phyloP scores from a whole-genome alignment of 2,113 vertebrate genomes.

The Fulica atra region DNA sequence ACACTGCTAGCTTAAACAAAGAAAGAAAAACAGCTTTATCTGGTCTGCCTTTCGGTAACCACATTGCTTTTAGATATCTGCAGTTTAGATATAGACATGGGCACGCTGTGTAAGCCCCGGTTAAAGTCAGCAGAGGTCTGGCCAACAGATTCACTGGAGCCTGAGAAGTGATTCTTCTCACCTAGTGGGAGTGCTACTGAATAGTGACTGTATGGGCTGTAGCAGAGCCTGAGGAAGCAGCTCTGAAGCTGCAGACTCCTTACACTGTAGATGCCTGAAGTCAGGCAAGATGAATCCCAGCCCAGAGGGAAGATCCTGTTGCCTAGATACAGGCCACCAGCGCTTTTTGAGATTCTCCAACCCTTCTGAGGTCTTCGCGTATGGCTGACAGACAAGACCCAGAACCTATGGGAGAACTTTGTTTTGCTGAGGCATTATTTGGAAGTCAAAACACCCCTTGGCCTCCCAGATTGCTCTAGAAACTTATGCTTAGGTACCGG shows the following conservation, averaged over 20 bases:
- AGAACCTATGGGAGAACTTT: neutral
- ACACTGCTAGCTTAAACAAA: neutral
- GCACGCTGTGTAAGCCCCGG: rapidly evolving
- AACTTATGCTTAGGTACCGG: neutral
- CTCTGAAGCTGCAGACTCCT: neutral
- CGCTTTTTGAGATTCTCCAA: neutral
- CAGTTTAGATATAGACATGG: neutral
- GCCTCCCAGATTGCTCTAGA: neutral
- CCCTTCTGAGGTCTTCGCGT: neutral
- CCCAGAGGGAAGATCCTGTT: neutral
- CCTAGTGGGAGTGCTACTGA: neutral
- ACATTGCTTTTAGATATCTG: neutral
- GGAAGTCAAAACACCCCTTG: rapidly evolving
- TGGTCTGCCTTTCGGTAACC: neutral
- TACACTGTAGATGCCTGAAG: neutral
- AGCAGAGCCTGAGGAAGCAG: neutral
- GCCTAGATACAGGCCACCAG: neutral
- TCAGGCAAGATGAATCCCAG: neutral
- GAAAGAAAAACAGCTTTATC: neutral
- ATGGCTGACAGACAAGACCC: neutral
- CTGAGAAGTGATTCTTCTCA: neutral
- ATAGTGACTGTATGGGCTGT: neutral
- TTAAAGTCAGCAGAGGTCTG: neutral
- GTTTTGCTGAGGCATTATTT: neutral
- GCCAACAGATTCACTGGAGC: neutral